Percentiles rank a stretch among this genome's conserved stretches.
phyloP scores from a whole-genome alignment of 2,888 invertebrate genomes.

The Agapostemon virescens region DNA sequence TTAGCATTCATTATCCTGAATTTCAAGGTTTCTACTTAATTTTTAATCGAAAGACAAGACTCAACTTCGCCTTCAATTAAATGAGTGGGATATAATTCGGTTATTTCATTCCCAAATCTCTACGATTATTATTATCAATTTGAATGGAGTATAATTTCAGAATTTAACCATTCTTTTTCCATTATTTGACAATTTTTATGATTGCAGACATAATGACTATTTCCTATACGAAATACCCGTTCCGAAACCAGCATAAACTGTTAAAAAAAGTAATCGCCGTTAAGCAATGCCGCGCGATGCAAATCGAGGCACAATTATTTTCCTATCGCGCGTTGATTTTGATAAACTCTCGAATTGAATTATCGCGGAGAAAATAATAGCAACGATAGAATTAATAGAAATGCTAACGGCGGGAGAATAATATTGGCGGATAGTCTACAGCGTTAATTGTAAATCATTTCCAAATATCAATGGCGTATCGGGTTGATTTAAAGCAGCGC shows the following conservation, averaged over 20 bases:
- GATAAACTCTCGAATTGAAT: not conserved
- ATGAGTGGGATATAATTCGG: too few relatives aligned
- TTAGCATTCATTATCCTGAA: too few relatives aligned
- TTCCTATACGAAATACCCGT: not conserved
- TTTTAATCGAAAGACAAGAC: too few relatives aligned
- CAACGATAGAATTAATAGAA: slow-evolving; percentile 1
- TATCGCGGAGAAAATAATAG: not conserved
- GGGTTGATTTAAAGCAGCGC: slow-evolving; percentile 46
- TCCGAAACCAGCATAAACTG: not conserved
- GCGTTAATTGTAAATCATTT: slow-evolving; percentile 51
- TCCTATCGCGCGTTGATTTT: not conserved
- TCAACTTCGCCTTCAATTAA: too few relatives aligned
- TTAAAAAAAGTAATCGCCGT: not conserved
- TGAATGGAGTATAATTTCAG: too few relatives aligned
- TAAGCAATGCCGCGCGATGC: not conserved
- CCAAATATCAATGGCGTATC: slow-evolving; percentile 13
- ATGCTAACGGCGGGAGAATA: not conserved
- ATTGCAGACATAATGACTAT: too few relatives aligned
- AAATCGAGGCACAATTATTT: not conserved
- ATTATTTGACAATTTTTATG: too few relatives aligned
- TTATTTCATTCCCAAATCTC: too few relatives aligned
- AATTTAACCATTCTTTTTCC: not conserved
- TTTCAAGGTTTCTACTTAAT: too few relatives aligned
- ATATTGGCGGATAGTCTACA: slow-evolving; percentile 26
- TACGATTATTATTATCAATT: too few relatives aligned